Percentiles rank a stretch among this genome's conserved stretches.
Evolutionary conservation across 2,797 vertebrate genomes (phyloP).

Genomic region (Poeciliopsis gracilis): DNA sequence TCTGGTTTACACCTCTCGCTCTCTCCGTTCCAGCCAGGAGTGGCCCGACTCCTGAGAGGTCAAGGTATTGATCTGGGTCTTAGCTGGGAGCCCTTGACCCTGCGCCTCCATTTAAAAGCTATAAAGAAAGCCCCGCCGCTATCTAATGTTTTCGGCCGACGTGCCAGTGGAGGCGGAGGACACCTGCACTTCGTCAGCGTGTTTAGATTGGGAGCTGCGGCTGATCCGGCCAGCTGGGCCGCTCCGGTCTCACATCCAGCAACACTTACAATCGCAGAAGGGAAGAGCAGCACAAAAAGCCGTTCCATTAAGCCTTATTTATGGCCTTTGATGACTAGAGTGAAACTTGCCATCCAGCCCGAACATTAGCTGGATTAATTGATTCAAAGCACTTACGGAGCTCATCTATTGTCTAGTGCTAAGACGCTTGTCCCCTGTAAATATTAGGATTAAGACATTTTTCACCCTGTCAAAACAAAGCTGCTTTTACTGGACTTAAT

Average conservation of each 20-base stretch:
- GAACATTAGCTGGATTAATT: conserved; percentile 79
- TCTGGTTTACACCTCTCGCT: conserved; percentile 70
- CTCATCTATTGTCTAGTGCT: conserved; percentile 72
- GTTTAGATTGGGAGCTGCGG: conserved; percentile 82
- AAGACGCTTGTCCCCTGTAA: conserved; percentile 77
- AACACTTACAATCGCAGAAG: conserved; percentile 79
- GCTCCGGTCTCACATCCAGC: conserved; percentile 70
- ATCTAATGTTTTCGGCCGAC: conserved; percentile 84
- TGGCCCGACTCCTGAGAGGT: conserved; percentile 41
- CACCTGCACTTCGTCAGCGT: conserved; percentile 90
- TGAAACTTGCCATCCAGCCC: conserved; percentile 64
- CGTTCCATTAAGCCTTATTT: conserved; percentile 76
- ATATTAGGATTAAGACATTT: conserved; percentile 72
- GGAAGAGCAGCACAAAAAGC: conserved; percentile 70
- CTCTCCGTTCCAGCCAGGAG: conserved; percentile 36
- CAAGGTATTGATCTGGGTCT: conserved; percentile 79
- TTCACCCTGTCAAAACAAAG: conserved; percentile 84
- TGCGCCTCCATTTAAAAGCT: conserved; percentile 84
- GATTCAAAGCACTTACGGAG: conserved; percentile 80
- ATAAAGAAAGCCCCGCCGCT: conserved; percentile 84
- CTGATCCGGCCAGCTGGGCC: conserved; percentile 81
- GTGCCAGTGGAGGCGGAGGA: conserved; percentile 80
- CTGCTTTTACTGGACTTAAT: conserved; percentile 72
- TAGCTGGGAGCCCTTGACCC: conserved; percentile 85
- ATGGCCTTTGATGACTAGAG: conserved; percentile 74